These are phyloP conservation scores for Saturnia pavonia DNA, from an alignment of 2,888 invertebrate genomes.

Conservation along the genomic window DNA sequence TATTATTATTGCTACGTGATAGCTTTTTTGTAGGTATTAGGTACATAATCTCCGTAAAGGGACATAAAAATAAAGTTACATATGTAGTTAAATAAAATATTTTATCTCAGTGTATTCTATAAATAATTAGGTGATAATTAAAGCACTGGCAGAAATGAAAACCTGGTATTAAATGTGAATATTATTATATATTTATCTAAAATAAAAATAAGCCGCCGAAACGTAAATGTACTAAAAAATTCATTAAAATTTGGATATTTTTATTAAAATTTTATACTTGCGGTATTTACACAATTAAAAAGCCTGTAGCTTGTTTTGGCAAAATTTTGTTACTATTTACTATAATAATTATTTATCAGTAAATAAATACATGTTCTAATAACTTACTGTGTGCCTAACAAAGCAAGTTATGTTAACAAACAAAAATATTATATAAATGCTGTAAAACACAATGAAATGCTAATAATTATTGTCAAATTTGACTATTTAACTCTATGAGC, in stretches of 20 bases:
- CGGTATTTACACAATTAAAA: background rate
- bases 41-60: background rate
- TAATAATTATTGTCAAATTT: background rate
- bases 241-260: background rate
- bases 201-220: background rate
- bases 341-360: background rate
- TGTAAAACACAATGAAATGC: constrained; percentile 2
- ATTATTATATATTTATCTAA: background rate
- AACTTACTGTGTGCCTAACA: background rate
- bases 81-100: background rate
- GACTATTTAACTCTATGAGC: background rate
- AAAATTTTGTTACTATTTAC: background rate
- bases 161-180: background rate
- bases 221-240: background rate
- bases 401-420: constrained; percentile 1
- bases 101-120: background rate
- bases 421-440: background rate
- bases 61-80: background rate
- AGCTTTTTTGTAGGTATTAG: constrained; percentile 2
- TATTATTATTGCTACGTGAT: constrained; percentile 28
- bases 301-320: background rate
- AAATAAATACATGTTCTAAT: background rate
- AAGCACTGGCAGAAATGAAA: background rate
- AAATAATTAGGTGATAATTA: background rate
- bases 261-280: background rate